Evolutionary conservation across 2,113 vertebrate species (phyloP).

Genomic region (Ctenomys sociabilis): DNA sequence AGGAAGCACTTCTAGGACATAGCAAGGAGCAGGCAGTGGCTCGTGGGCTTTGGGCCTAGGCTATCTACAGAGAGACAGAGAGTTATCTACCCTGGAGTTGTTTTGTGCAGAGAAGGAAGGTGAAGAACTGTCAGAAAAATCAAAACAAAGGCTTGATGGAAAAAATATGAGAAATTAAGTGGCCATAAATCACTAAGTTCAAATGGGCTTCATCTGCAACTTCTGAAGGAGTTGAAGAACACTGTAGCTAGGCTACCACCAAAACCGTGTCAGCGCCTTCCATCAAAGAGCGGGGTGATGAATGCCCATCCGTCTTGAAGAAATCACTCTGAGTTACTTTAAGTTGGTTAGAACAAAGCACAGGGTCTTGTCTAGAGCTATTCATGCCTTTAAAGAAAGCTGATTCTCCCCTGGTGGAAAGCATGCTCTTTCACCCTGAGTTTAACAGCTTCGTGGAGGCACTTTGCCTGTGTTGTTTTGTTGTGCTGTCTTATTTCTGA

Average conservation of each 20-base stretch:
- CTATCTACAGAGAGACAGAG: constrained; percentile 66
- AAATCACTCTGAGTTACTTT: constrained; percentile 58
- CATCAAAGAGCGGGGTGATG: constrained; percentile 75
- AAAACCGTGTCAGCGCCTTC: constrained; percentile 82
- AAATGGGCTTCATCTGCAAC: constrained; percentile 79
- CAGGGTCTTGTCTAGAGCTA: constrained; percentile 50
- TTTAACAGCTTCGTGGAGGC: background rate
- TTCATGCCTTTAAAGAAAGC: constrained; percentile 29
- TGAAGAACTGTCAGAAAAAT: constrained; percentile 73
- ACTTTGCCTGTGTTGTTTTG: background rate
- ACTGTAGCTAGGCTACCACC: constrained; percentile 81
- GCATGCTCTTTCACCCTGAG: background rate
- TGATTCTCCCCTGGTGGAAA: background rate
- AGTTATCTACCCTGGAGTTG: constrained; percentile 65
- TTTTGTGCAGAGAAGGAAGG: constrained; percentile 71
- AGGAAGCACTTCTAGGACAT: constrained; percentile 18
- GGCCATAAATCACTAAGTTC: constrained; percentile 80
- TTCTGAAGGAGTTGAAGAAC: constrained; percentile 79
- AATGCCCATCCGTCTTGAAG: constrained; percentile 69
- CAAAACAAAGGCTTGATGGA: constrained; percentile 80
- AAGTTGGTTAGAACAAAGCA: constrained; percentile 63
- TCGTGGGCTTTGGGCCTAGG: constrained; percentile 66
- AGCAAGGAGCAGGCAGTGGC: background rate
- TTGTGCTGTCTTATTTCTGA: background rate
- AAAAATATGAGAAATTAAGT: constrained; percentile 81